phyloP scores from a whole-genome alignment of 2,797 vertebrate species.

The Petrocephalus sullivani region DNA sequence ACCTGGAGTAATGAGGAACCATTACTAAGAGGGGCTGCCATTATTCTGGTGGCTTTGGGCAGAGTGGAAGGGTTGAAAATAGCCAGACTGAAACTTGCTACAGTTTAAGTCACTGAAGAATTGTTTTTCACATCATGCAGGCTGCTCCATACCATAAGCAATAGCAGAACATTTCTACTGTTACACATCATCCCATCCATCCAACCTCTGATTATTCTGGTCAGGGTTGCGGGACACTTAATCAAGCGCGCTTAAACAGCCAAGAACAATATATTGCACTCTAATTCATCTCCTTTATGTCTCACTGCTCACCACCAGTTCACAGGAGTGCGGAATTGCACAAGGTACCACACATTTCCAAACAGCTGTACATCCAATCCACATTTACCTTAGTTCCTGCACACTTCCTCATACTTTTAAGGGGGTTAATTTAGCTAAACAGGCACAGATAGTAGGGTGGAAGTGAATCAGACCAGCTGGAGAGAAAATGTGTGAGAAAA shows the following conservation, averaged over 20 bases:
- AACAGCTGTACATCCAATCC: neutral
- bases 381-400: neutral
- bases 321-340: neutral
- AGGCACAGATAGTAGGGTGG: neutral
- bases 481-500: no score
- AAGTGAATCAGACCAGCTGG: neutral
- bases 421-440: neutral
- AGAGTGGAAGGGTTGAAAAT: neutral
- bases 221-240: neutral
- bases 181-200: neutral
- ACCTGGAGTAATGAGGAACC: neutral
- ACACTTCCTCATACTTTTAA: neutral
- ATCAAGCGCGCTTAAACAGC: neutral
- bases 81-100: neutral
- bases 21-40: neutral
- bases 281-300: neutral
- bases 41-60: neutral
- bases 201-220: neutral
- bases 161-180: neutral
- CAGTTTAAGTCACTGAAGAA: neutral
- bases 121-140: neutral
- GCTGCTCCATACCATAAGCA: neutral
- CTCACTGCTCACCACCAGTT: neutral
- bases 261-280: neutral
- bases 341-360: neutral